phyloP scores from a whole-genome alignment of 2,888 invertebrate species.

The Cremastinae sp. region DNA sequence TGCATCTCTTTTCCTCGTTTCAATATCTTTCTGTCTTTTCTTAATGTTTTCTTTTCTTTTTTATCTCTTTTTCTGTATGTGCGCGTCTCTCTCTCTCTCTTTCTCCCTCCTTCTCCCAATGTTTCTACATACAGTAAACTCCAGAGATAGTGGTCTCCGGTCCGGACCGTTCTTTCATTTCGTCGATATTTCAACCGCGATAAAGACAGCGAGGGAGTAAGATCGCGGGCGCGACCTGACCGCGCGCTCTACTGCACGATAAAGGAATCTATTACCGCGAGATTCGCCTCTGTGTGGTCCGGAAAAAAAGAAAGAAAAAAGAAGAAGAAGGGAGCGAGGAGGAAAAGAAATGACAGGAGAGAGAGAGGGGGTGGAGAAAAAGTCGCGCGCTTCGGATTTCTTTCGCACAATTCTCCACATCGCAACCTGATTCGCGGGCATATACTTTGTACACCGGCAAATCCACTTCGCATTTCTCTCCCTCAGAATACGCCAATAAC shows the following conservation, averaged over 20 bases:
- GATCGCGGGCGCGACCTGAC: constrained; percentile 65
- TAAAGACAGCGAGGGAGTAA: constrained; percentile 68
- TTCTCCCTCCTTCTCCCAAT: constrained; percentile 12
- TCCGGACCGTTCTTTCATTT: constrained; percentile 67
- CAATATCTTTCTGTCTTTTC: constrained; percentile 44
- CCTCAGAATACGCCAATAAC: background rate
- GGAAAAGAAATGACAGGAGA: constrained; percentile 41
- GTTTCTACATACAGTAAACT: constrained; percentile 21
- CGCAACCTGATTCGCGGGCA: constrained; percentile 3
- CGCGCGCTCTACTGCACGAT: constrained; percentile 65
- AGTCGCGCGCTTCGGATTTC: constrained; percentile 55
- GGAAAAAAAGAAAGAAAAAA: constrained; percentile 24
- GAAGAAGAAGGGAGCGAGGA: constrained; percentile 31
- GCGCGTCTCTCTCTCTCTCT: constrained; percentile 23
- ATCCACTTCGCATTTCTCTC: background rate
- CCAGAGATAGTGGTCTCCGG: constrained; percentile 43
- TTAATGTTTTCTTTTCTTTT: constrained; percentile 24
- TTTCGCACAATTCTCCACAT: constrained; percentile 19
- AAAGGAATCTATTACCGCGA: constrained; percentile 75
- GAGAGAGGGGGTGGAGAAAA: constrained; percentile 34
- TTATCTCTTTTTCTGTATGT: constrained; percentile 13
- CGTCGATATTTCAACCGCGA: constrained; percentile 73
- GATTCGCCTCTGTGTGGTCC: constrained; percentile 51
- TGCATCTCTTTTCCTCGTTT: constrained; percentile 8
- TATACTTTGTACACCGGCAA: constrained; percentile 11